Evolutionary conservation across 2,888 invertebrate genomes (phyloP).

Genomic region (Pimpla rufipes): DNA sequence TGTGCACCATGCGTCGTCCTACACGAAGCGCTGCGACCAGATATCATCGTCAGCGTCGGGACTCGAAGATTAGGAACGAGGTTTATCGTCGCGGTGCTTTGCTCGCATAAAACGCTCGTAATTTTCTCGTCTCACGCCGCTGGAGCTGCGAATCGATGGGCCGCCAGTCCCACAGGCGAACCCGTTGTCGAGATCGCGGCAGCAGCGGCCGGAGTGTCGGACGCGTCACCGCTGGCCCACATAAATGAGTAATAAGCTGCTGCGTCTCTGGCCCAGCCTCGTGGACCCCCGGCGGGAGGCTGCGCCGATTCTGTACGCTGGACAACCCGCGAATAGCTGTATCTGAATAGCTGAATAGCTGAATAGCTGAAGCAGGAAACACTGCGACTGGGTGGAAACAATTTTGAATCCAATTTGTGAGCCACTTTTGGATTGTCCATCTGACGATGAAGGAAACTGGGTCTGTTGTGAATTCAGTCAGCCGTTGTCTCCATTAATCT

Average conservation of each 20-base stretch:
- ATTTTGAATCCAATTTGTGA: not conserved
- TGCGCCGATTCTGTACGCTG: not conserved
- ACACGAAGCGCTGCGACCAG: too few species aligned
- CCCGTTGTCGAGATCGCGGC: conserved; percentile 15
- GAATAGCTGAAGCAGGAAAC: not conserved
- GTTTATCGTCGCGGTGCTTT: conserved; percentile 67
- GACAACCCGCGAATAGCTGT: not conserved
- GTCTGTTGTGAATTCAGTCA: too few species aligned
- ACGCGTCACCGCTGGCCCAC: conserved; percentile 74
- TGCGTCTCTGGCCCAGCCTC: not conserved
- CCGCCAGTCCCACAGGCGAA: not conserved
- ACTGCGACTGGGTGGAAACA: not conserved
- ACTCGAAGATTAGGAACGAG: conserved; percentile 64
- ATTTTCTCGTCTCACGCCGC: conserved; percentile 64
- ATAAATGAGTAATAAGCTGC: conserved; percentile 72
- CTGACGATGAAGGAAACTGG: too few species aligned
- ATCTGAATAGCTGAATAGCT: too few species aligned
- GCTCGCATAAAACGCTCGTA: conserved; percentile 58
- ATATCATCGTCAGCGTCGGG: conserved; percentile 41
- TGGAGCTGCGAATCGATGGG: conserved; percentile 53
- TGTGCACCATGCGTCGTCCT: not conserved
- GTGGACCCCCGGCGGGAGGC: not conserved
- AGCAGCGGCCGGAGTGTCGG: conserved; percentile 67
- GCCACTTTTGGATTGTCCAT: too few species aligned
- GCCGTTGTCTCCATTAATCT: too few species aligned